phyloP scores from a whole-genome alignment of 2,888 invertebrate genomes.

The Lacanobia oleracea region DNA sequence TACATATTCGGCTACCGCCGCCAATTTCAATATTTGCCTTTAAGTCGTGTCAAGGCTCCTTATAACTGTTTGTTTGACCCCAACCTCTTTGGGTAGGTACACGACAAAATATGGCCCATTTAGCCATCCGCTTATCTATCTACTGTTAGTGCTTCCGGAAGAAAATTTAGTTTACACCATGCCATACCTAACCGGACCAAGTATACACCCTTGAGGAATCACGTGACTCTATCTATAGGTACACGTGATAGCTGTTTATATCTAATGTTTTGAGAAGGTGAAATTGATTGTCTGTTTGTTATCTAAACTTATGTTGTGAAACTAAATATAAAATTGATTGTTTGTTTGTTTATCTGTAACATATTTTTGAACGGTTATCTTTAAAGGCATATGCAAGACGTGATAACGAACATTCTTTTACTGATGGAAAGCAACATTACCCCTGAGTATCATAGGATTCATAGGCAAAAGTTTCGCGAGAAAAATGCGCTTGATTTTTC shows the following conservation, averaged over 20 bases:
- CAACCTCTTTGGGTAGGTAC: not conserved
- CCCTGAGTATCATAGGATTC: too few species aligned
- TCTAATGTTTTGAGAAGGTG: not conserved
- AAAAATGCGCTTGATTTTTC: too few species aligned
- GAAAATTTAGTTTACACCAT: not conserved
- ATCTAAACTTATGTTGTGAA: too few species aligned
- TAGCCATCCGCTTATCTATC: not conserved
- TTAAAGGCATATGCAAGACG: too few species aligned
- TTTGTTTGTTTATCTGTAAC: not conserved
- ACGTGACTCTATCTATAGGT: not conserved
- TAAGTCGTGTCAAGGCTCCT: not conserved
- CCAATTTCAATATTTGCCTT: not conserved
- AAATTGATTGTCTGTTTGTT: not conserved
- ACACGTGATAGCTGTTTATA: conserved; percentile 3
- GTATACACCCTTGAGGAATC: conserved; percentile 14
- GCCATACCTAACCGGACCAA: conserved; percentile 13
- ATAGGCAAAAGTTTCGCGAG: too few species aligned
- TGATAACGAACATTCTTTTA: too few species aligned
- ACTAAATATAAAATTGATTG: not conserved
- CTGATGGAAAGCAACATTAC: too few species aligned
- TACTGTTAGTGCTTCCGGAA: not conserved
- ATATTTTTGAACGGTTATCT: not conserved
- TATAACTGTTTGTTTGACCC: not conserved
- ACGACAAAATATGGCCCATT: not conserved
- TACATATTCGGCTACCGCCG: not conserved